Base-by-base conservation (phyloP, 2,888 invertebrate genomes). In the Cyaniris semiargus region DNA sequence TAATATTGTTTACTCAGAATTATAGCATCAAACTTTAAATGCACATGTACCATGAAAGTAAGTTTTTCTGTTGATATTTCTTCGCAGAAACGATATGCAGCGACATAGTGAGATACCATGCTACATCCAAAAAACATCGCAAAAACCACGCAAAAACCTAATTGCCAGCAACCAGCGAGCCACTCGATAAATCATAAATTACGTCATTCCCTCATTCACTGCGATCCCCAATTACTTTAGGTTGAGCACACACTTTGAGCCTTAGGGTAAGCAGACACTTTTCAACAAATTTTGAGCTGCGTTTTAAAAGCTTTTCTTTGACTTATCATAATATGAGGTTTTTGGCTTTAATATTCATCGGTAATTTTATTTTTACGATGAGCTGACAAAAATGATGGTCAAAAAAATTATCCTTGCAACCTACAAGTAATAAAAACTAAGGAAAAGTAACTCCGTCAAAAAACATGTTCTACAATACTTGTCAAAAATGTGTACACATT, bases 91-190 rank as follows among this genome's bases (percentile, higher is more conserved):
- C n/a, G 58, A 60, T 23, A 60, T 23, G 23, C 23, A 60, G 60
- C 60, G 23, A 60, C 60, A 23, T 13, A 60, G 10, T 10, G 10
- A 23, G 23, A 60, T 60, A 60, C 58, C 58, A 23, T 8, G 21
- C 21, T 58, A 58, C 58, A 66, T 31, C 27, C 66, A 66, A 66
- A 56, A 66, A 66, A 60, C 66, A 27, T 27, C 60, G 27, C 66
- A 31, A 66, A 31, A 31, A 66, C 27, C 13, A 15, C 60, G 27
- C 66, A 31, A 66, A 31, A 31, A 66, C 27, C 13, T 31, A 27
- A 66, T 66, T 21, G 27, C 66, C 27, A 66, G 4, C 27, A 18
- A 15, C 27, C 6, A 31, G 10, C 27, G 15, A 66, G 15, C 15
- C 27, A 66, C 66, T 66, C 27, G 27, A 15, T 31, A 66, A 66